Evolutionary conservation across 1,140 invertebrate species (phyloP).

Genomic region (Tetramorium parvispinum): DNA sequence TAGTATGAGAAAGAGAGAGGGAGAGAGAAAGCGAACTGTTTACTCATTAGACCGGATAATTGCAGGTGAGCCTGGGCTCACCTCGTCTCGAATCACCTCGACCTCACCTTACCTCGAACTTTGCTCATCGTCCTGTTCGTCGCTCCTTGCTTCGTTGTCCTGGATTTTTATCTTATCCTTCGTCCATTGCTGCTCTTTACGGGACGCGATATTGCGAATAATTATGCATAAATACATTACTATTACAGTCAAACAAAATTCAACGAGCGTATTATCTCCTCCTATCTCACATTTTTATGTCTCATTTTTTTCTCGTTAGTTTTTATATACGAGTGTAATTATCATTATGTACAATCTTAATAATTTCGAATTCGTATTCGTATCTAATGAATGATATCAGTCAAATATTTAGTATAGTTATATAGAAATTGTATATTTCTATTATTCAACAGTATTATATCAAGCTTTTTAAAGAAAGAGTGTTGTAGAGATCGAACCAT

Average conservation of each 20-base stretch:
- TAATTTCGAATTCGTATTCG: background rate
- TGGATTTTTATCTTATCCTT: constrained; percentile 26
- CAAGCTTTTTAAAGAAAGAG: background rate
- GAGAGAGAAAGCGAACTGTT: constrained; percentile 77
- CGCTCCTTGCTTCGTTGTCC: constrained; percentile 46
- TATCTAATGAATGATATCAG: background rate
- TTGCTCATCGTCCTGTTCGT: constrained; percentile 53
- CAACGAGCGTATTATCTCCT: background rate
- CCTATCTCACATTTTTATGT: background rate
- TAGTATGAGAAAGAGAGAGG: constrained; percentile 56
- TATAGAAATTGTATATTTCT: background rate
- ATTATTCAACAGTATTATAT: background rate
- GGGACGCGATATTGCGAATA: too few species aligned
- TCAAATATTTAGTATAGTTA: background rate
- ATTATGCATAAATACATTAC: background rate
- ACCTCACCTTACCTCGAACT: constrained; percentile 67
- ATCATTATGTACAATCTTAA: background rate
- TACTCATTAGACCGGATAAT: constrained; percentile 85
- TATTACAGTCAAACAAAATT: background rate
- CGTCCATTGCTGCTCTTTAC: background rate
- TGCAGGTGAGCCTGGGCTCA: constrained; percentile 79
- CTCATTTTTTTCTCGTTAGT: background rate
- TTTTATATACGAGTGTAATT: background rate
- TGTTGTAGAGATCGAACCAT: background rate
- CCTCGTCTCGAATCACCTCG: constrained; percentile 69